These are phyloP conservation scores for Mesembrinibis cayennensis DNA, from an alignment of 2,113 vertebrate genomes.

Conservation along the genomic window DNA sequence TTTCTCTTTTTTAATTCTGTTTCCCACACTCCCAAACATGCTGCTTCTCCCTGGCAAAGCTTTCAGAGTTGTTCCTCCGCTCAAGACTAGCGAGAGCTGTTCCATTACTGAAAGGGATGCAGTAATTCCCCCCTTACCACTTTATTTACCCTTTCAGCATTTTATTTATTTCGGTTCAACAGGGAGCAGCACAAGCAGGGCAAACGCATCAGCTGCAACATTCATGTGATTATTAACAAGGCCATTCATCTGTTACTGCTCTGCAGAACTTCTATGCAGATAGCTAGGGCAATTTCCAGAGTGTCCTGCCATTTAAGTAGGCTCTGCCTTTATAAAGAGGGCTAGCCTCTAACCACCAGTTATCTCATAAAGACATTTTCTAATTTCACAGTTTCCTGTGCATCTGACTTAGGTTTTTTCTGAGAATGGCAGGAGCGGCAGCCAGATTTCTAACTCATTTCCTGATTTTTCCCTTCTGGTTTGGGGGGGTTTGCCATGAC, in stretches of 20 bases:
- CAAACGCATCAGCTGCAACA: not conserved
- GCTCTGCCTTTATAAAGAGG: not conserved
- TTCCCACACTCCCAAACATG: not conserved
- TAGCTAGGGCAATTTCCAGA: not conserved
- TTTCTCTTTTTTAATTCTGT: not conserved
- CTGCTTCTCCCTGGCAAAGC: not conserved
- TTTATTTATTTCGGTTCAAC: not conserved
- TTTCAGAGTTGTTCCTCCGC: not conserved
- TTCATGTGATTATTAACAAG: not conserved
- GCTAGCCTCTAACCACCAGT: slow-evolving; percentile 12
- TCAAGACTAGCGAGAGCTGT: not conserved
- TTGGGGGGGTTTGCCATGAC: not conserved
- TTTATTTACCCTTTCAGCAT: not conserved
- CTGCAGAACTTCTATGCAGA: slow-evolving; percentile 10
- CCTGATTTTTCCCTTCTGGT: slow-evolving; percentile 24
- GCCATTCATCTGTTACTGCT: not conserved
- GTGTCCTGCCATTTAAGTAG: not conserved
- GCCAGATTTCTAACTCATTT: slow-evolving; percentile 31
- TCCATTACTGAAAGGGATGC: not conserved
- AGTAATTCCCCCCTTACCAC: not conserved
- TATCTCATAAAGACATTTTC: slow-evolving; percentile 64
- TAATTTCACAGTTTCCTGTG: slow-evolving; percentile 58
- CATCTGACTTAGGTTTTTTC: slow-evolving; percentile 19
- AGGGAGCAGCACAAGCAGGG: not conserved
- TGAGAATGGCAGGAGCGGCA: not conserved